These are phyloP conservation scores for Drosophila nr. medialis DNA, from an alignment of 2,888 invertebrate genomes.

Conservation along the genomic window DNA sequence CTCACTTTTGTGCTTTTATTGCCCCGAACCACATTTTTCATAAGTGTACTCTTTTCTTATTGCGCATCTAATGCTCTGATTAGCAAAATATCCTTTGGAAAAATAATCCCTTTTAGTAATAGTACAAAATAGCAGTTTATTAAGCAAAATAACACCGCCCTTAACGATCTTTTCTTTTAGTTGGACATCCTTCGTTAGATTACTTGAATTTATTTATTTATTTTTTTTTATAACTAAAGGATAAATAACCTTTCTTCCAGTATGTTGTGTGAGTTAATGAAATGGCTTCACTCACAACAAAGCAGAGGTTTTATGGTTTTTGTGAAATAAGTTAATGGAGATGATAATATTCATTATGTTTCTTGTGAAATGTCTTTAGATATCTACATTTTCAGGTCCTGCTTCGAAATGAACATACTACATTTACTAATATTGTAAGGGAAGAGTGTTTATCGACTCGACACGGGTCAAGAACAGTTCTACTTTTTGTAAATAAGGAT, in stretches of 20 bases:
- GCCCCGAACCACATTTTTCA: conserved; percentile 22
- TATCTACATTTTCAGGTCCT: no score
- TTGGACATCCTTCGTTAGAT: not conserved
- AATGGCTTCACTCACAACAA: no score
- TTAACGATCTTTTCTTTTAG: not conserved
- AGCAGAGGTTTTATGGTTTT: not conserved
- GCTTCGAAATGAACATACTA: no score
- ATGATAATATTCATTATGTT: not conserved
- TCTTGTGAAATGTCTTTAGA: not conserved
- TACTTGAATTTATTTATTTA: not conserved
- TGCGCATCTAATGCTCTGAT: conserved; percentile 29
- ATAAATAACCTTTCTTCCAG: not conserved
- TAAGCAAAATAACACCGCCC: not conserved
- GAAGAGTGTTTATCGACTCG: no score
- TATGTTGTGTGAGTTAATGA: not conserved
- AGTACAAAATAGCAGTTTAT: not conserved
- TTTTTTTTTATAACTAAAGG: not conserved
- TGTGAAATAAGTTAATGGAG: not conserved
- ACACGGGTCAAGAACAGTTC: no score
- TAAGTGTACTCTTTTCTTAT: conserved; percentile 23
- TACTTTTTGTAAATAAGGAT: no score
- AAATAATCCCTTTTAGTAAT: not conserved
- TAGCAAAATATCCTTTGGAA: conserved; percentile 11
- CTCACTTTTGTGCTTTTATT: conserved; percentile 42
- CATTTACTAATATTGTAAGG: no score